These are phyloP conservation scores for Apodemia hepburni DNA, from an alignment of 2,888 invertebrate species.

Conservation along the genomic window DNA sequence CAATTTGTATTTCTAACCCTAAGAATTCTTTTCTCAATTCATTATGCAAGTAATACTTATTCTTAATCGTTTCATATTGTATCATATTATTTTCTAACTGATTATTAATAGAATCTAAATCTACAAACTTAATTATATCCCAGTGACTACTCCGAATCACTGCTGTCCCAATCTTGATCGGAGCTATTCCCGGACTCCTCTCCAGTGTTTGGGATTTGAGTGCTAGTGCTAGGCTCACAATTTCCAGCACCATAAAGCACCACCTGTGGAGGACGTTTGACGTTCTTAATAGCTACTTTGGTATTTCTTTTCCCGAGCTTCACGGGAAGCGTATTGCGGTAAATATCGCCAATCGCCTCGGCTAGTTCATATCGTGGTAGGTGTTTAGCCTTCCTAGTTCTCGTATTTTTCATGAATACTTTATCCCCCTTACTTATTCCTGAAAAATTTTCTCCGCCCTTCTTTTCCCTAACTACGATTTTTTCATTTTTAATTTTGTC, in stretches of 20 bases:
- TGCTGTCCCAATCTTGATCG: conserved; percentile 29
- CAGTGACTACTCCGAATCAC: conserved; percentile 21
- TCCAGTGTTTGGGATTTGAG: conserved; percentile 30
- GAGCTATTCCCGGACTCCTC: conserved; percentile 28
- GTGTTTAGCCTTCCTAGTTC: no score
- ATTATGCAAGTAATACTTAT: not conserved
- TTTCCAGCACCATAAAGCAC: not conserved
- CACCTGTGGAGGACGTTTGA: conserved; percentile 2
- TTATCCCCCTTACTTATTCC: no score
- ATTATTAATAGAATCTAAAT: conserved; percentile 20
- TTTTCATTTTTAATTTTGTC: no score
- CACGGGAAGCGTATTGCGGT: no score
- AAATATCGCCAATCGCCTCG: no score
- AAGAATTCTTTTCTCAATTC: conserved; percentile 6
- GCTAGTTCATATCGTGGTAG: no score
- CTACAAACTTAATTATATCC: conserved; percentile 20
- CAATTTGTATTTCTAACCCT: not conserved
- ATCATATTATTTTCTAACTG: conserved; percentile 22
- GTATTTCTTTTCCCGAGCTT: not conserved
- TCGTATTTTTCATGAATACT: no score
- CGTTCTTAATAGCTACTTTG: not conserved
- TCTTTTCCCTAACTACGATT: no score
- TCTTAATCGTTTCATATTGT: not conserved
- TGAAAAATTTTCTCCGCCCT: no score
- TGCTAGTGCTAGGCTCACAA: conserved; percentile 20